phyloP scores from a whole-genome alignment of 1,140 invertebrate species.

The Amyelois transitella region DNA sequence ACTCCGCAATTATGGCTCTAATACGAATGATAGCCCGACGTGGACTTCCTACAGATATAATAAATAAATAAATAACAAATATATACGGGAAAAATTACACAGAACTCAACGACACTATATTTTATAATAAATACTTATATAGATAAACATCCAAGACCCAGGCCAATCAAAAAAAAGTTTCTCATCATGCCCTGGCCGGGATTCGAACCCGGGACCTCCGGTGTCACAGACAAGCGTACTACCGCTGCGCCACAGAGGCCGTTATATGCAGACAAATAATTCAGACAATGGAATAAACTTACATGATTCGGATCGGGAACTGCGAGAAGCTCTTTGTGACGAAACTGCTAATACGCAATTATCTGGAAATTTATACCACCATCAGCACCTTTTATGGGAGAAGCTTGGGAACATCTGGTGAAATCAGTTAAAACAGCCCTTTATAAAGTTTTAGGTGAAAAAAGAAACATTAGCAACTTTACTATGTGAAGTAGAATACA shows the following conservation, averaged over 20 bases:
- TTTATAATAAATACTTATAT: no score
- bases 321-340: not conserved
- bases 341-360: not conserved
- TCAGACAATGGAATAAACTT: not conserved
- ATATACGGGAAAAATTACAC: no score
- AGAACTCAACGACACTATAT: no score
- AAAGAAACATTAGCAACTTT: not conserved
- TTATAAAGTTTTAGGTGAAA: not conserved
- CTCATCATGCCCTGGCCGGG: no score
- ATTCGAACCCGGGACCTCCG: no score
- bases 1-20: not conserved
- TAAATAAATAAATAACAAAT: no score
- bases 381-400: constrained; percentile 11
- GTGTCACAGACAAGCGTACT: no score
- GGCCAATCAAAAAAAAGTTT: no score
- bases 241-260: no score
- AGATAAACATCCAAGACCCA: no score
- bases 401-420: constrained; percentile 10
- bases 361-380: constrained; percentile 17
- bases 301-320: not conserved
- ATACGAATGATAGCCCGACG: no score
- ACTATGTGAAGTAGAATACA: constrained; percentile 2
- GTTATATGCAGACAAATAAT: no score
- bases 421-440: not conserved
- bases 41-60: not conserved